These are phyloP conservation scores for Drosophila neoperkinsi DNA, from an alignment of 2,888 invertebrate species.

Conservation along the genomic window DNA sequence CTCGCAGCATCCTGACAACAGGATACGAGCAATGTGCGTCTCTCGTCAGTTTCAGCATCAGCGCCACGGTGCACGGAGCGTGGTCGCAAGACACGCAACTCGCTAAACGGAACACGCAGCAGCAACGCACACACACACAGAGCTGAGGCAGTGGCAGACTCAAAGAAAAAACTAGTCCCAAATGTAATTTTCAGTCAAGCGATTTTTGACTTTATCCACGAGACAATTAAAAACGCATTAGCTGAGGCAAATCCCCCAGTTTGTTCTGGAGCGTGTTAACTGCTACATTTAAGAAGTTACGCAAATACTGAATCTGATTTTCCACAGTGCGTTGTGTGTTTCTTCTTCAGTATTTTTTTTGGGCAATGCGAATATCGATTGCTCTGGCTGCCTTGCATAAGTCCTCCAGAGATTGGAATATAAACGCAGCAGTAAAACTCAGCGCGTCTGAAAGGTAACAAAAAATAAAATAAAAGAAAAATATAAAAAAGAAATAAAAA, in stretches of 20 bases:
- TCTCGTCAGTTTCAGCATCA: slow-evolving; percentile 75
- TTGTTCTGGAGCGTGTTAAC: neutral
- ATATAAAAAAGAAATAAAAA: slow-evolving; percentile 9
- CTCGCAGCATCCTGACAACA: slow-evolving; percentile 43
- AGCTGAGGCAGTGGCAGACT: slow-evolving; percentile 18
- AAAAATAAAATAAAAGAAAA: slow-evolving; percentile 14
- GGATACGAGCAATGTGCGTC: slow-evolving; percentile 24
- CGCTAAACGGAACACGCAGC: slow-evolving; percentile 41
- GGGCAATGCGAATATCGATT: slow-evolving; percentile 77
- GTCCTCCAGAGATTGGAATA: slow-evolving; percentile 75
- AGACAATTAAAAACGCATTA: slow-evolving; percentile 52
- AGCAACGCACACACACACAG: slow-evolving; percentile 45
- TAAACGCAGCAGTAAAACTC: slow-evolving; percentile 52
- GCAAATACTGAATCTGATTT: slow-evolving; percentile 22
- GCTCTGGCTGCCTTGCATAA: slow-evolving; percentile 81
- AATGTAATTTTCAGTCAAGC: slow-evolving; percentile 47
- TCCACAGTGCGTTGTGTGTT: slow-evolving; percentile 35
- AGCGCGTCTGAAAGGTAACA: slow-evolving; percentile 24
- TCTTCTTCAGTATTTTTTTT: slow-evolving; percentile 49
- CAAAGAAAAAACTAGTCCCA: slow-evolving; percentile 8
- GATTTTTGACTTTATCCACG: slow-evolving; percentile 17
- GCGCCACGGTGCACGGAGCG: slow-evolving; percentile 71
- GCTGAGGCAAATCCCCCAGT: neutral
- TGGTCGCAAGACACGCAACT: slow-evolving; percentile 29
- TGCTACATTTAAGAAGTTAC: slow-evolving; percentile 3